phyloP scores from a whole-genome alignment of 2,888 invertebrate genomes.

The Pristionchus exspectatus region DNA sequence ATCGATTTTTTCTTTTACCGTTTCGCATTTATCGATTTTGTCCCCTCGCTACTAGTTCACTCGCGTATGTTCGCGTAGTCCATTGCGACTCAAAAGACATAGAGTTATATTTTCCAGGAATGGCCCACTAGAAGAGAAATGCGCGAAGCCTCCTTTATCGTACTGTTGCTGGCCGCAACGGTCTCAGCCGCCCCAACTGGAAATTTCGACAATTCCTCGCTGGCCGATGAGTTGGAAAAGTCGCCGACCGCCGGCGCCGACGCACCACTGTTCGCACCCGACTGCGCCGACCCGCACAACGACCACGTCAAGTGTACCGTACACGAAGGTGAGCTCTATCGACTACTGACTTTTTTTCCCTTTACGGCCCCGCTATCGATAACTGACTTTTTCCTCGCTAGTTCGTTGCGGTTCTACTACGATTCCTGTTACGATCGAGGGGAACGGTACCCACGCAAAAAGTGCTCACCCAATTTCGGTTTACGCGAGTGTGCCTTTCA shows the following conservation, averaged over 20 bases:
- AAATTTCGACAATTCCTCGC: slow-evolving; percentile 25
- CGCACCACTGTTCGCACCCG: slow-evolving; percentile 59
- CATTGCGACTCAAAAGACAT: background rate
- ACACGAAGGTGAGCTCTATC: slow-evolving; percentile 44
- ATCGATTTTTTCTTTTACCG: no score
- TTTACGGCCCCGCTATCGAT: background rate
- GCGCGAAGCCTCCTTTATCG: background rate
- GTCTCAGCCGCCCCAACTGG: background rate
- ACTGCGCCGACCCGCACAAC: slow-evolving; percentile 70
- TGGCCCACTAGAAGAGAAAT: slow-evolving; percentile 16
- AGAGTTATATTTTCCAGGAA: background rate
- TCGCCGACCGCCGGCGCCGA: background rate
- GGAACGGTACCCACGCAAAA: background rate
- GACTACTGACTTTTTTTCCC: background rate
- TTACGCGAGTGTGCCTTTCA: slow-evolving; percentile 20
- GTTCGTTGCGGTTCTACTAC: background rate
- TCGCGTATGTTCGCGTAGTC: background rate
- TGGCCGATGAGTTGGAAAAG: slow-evolving; percentile 43
- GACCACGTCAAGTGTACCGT: slow-evolving; percentile 56
- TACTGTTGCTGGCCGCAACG: background rate
- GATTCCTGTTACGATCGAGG: background rate
- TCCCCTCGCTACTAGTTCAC: no score
- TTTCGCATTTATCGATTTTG: no score
- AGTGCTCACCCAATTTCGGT: background rate
- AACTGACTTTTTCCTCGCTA: background rate